Evolutionary conservation across 2,888 invertebrate species (phyloP).

Genomic region (Eupithecia tripunctaria): DNA sequence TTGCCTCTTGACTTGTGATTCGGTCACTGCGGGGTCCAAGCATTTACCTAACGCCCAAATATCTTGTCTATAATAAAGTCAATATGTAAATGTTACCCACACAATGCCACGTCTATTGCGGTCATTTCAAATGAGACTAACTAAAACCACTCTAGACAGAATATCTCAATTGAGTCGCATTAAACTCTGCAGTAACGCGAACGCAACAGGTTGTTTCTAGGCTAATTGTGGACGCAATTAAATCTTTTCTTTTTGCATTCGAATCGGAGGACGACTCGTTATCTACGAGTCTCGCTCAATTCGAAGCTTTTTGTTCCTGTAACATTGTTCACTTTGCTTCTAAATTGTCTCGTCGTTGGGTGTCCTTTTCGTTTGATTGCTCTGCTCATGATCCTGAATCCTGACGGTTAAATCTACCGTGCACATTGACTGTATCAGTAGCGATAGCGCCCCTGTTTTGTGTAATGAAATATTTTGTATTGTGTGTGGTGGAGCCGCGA

Average conservation of each 20-base stretch:
- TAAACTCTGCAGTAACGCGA: conserved; percentile 57
- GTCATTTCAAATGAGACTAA: conserved; percentile 15
- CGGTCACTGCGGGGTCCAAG: conserved; percentile 33
- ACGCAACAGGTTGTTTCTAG: conserved; percentile 75
- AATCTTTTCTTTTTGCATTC: conserved; percentile 69
- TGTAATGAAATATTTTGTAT: conserved; percentile 64
- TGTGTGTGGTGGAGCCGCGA: conserved; percentile 49
- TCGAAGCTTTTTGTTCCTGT: conserved; percentile 58
- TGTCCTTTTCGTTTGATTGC: conserved; percentile 41
- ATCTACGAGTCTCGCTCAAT: conserved; percentile 57
- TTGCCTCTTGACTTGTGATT: conserved; percentile 43
- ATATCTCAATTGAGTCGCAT: conserved; percentile 41
- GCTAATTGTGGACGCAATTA: conserved; percentile 75
- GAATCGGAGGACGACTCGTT: conserved; percentile 60
- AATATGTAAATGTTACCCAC: background rate
- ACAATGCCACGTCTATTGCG: conserved; percentile 1
- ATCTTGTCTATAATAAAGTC: conserved; percentile 5
- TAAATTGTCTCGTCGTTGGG: conserved; percentile 53
- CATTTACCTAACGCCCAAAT: conserved; percentile 44
- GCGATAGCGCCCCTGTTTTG: conserved; percentile 50
- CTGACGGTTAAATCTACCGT: conserved; percentile 47
- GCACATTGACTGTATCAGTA: conserved; percentile 48
- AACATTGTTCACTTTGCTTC: conserved; percentile 62
- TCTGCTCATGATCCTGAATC: conserved; percentile 35
- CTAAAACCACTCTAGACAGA: conserved; percentile 15